Percentiles rank a stretch among this genome's conserved stretches.
Evolutionary conservation across 2,797 vertebrate genomes (phyloP).

Genomic region (Chaetodon trifasciatus): DNA sequence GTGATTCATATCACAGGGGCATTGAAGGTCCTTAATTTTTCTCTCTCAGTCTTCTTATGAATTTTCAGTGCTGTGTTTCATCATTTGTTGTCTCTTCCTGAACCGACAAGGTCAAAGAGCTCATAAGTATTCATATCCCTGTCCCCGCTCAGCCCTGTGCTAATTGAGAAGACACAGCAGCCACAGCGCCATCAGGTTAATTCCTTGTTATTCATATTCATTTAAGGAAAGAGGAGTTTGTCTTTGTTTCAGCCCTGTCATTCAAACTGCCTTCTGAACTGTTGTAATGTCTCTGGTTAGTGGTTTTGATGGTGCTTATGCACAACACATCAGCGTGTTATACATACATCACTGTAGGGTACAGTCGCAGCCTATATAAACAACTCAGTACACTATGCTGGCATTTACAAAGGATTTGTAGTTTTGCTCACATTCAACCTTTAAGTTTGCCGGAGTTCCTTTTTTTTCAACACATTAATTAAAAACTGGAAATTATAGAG

Average conservation of each 20-base stretch:
- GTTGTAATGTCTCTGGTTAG: background rate
- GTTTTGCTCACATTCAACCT: background rate
- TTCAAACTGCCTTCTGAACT: background rate
- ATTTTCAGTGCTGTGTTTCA: slow-evolving; percentile 40
- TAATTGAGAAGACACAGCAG: slow-evolving; percentile 26
- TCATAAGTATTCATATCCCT: slow-evolving; percentile 55
- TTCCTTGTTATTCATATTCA: slow-evolving; percentile 31
- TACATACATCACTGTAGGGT: background rate
- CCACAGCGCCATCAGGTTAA: background rate
- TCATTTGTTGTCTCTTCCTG: slow-evolving; percentile 40
- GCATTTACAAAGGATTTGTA: background rate
- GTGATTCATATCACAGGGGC: slow-evolving; percentile 27
- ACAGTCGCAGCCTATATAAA: background rate
- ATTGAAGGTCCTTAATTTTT: slow-evolving; percentile 37
- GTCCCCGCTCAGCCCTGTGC: background rate
- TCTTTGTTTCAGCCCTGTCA: background rate
- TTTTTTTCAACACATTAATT: background rate
- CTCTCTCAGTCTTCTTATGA: slow-evolving; percentile 35
- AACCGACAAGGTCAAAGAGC: slow-evolving; percentile 53
- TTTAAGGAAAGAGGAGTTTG: background rate
- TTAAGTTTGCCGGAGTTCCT: background rate
- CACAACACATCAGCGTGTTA: background rate
- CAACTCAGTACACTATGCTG: background rate
- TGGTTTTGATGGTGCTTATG: background rate
- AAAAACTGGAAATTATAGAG: background rate